Evolutionary conservation across 2,888 invertebrate genomes (phyloP).

Genomic region (Ennomos quercinarius): DNA sequence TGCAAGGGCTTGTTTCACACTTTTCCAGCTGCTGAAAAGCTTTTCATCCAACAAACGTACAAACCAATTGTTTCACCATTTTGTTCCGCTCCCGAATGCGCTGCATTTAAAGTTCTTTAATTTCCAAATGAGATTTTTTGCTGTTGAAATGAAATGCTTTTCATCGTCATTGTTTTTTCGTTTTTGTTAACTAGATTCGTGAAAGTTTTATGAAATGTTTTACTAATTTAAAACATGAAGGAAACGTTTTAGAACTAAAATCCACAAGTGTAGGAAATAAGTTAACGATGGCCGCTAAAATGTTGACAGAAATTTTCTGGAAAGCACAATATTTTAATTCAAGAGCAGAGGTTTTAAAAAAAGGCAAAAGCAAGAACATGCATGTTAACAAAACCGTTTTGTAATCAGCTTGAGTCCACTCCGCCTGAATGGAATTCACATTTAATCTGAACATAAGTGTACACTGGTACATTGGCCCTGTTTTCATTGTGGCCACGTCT

Average conservation of each 20-base stretch:
- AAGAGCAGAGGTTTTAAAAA: too few species aligned
- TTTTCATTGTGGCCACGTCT: conserved; percentile 39
- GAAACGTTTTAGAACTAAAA: too few species aligned
- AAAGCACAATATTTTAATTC: too few species aligned
- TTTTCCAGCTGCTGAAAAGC: conserved; percentile 6
- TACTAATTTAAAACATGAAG: too few species aligned
- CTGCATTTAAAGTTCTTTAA: conserved; percentile 27
- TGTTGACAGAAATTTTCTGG: too few species aligned
- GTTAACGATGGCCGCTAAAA: too few species aligned
- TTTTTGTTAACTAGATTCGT: not conserved
- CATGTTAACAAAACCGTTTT: not conserved
- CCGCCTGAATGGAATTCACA: conserved; percentile 14
- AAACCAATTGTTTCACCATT: conserved; percentile 25
- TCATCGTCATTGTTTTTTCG: conserved; percentile 5
- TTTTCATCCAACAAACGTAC: conserved; percentile 19
- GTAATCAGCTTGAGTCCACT: conserved; percentile 6
- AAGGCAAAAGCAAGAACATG: not conserved
- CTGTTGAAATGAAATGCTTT: conserved; percentile 14
- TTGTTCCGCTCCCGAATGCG: conserved; percentile 17
- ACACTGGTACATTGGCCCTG: conserved; percentile 33
- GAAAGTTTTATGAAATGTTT: too few species aligned
- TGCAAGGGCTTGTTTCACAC: conserved; percentile 8
- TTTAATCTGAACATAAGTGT: conserved; percentile 24
- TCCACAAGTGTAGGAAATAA: too few species aligned
- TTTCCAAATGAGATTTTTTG: conserved; percentile 29